These are phyloP conservation scores for Peribatodes rhomboidaria DNA, from an alignment of 2,888 invertebrate species.

Conservation along the genomic window DNA sequence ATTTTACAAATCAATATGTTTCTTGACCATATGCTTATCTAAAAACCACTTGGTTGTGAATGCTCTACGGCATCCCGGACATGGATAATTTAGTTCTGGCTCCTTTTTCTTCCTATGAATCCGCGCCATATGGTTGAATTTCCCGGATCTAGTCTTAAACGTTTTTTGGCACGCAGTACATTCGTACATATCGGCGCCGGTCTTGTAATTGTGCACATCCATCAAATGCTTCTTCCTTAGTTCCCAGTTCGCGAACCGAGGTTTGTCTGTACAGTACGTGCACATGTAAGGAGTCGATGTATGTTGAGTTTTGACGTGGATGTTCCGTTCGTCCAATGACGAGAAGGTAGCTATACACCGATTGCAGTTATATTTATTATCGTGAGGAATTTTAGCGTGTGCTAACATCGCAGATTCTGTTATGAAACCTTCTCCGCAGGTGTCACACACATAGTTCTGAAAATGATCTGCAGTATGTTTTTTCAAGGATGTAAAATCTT, in stretches of 20 bases:
- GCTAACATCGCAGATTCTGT: conserved; percentile 80
- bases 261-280: conserved; percentile 77
- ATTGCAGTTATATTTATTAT: conserved; percentile 78
- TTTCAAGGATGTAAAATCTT: conserved; percentile 76
- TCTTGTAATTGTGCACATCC: conserved; percentile 78
- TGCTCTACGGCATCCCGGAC: conserved; percentile 81
- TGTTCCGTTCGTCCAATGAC: conserved; percentile 73
- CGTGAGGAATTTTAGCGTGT: conserved; percentile 79
- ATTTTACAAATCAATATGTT: conserved; percentile 76
- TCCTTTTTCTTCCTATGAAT: conserved; percentile 78
- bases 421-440: conserved; percentile 81
- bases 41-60: conserved; percentile 85
- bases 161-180: conserved; percentile 77
- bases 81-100: conserved; percentile 78
- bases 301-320: conserved; percentile 78
- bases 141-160: conserved; percentile 79
- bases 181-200: conserved; percentile 77
- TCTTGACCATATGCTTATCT: conserved; percentile 84
- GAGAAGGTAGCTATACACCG: conserved; percentile 79
- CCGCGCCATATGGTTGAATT: conserved; percentile 80
- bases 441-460: conserved; percentile 81
- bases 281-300: conserved; percentile 79
- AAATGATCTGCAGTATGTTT: conserved; percentile 80
- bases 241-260: conserved; percentile 80
- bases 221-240: conserved; percentile 75